Evolutionary conservation across 2,888 invertebrate species (phyloP), one percentile per base, ranked within the genome.

Genomic region (Leucozona laternaria): DNA sequence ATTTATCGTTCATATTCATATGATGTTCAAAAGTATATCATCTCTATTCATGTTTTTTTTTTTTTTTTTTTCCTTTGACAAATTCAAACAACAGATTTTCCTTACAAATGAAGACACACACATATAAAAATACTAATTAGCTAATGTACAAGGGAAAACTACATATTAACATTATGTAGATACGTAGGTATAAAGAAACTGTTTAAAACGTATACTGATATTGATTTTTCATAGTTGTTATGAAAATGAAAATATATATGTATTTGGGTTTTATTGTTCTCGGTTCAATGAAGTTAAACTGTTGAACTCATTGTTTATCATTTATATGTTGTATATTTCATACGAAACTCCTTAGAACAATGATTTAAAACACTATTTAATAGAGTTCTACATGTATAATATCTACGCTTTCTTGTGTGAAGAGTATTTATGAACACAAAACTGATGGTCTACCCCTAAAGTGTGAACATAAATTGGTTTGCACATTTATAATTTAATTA

Each of bases 81-180:
- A 68, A 50, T 50, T 50, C 34, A 20, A 48, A 68, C 66, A 68
- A 68, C 66, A 68, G 66, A 50, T 68, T 64, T 64, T 64, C 50
- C 50, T 50, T 50, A 66, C 50, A 48, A 48, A 66, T 50, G 20
- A 68, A 4, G 34, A 15, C 20, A 48, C 60, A 58, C 17, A 34
- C 34, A 48, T 48, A 48, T 31, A 45, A 31, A 34, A 48, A 20
- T 68, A 48, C 10, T 68, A 68, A 68, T 68, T 68, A 68, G 66
- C 66, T 68, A 68, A 68, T 68, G 66, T 66, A 45, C 15, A 34
- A 31, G 48, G 22, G 15, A 25, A 37, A 15, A 40, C 13, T 20
- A 13, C 13, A 43, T 2, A 37, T 22, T 22, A 22, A 40, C 8
- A 53, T n/a, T n/a, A n/a, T n/a, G 40, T 34, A 34, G 4, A 28